Conservation (phyloP, 2,113 vertebrate genomes). For the Cyrtonyx montezumae region DNA sequence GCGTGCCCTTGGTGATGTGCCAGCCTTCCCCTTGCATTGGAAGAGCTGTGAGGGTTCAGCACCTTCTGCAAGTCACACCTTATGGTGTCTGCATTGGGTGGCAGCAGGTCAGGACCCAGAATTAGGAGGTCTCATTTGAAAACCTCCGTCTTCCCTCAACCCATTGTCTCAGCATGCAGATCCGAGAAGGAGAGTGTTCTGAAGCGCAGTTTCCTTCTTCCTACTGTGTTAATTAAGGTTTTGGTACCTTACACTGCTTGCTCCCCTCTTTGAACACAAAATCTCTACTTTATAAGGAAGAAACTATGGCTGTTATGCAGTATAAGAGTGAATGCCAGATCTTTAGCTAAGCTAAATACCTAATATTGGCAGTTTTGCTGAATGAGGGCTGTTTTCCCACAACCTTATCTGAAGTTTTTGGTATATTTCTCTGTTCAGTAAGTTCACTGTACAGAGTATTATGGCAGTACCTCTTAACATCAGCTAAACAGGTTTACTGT, state of each 20-base stretch:
- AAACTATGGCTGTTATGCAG: neutral
- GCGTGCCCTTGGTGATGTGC: neutral
- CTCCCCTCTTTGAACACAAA: neutral
- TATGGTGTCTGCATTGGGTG: neutral
- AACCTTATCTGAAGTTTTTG: neutral
- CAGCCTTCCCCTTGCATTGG: neutral
- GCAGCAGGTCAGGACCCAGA: neutral
- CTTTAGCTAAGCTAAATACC: neutral
- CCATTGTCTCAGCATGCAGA: neutral
- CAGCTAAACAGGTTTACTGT: neutral
- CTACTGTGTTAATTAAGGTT: neutral
- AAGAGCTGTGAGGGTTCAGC: neutral
- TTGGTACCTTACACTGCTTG: neutral
- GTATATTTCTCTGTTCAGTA: neutral
- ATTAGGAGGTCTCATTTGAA: neutral
- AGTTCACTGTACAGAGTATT: neutral
- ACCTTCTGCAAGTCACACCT: neutral
- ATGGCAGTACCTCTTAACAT: neutral
- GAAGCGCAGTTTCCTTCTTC: neutral
- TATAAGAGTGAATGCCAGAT: neutral
- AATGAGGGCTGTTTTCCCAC: neutral
- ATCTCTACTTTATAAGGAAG: neutral
- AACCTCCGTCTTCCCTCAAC: neutral
- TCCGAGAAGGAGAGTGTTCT: neutral
- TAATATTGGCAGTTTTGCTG: rapidly evolving